These are phyloP conservation scores for Cataglyphis cursor DNA, from an alignment of 2,888 invertebrate genomes.

Conservation along the genomic window DNA sequence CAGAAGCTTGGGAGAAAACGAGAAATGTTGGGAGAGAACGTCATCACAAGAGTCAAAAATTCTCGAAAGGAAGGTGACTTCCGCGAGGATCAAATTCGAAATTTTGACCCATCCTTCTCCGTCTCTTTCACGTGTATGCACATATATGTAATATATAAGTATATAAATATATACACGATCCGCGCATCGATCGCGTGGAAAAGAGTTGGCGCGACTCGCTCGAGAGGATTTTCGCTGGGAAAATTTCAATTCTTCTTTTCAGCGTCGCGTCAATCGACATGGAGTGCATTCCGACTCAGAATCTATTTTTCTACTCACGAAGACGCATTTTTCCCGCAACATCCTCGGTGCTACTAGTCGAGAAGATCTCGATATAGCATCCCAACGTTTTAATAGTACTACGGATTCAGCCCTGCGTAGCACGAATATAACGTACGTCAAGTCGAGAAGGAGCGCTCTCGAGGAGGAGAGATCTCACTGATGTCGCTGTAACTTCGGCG, in stretches of 20 bases:
- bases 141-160: not conserved
- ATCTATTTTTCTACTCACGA: not conserved
- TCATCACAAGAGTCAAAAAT: conserved; percentile 39
- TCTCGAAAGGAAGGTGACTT: conserved; percentile 16
- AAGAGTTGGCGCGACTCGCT: conserved; percentile 25
- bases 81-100: conserved; percentile 19
- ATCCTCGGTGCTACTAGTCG: conserved; percentile 52
- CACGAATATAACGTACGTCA: not conserved
- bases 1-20: conserved; percentile 1
- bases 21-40: conserved; percentile 32
- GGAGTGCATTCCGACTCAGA: conserved; percentile 47
- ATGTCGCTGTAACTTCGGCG: conserved; percentile 34
- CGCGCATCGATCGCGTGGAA: conserved; percentile 15
- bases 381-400: not conserved
- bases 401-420: not conserved
- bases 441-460: conserved; percentile 6
- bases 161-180: not conserved
- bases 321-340: conserved; percentile 36
- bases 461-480: not conserved
- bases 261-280: conserved; percentile 58
- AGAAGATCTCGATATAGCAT: conserved; percentile 51
- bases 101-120: conserved; percentile 20
- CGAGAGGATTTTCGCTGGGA: conserved; percentile 34
- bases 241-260: conserved; percentile 58
- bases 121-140: not conserved